Percentiles rank a stretch among this genome's conserved stretches.
These are phyloP conservation scores for Eleutherodactylus coqui DNA, from an alignment of 2,797 vertebrate species.

Conservation along the genomic window DNA sequence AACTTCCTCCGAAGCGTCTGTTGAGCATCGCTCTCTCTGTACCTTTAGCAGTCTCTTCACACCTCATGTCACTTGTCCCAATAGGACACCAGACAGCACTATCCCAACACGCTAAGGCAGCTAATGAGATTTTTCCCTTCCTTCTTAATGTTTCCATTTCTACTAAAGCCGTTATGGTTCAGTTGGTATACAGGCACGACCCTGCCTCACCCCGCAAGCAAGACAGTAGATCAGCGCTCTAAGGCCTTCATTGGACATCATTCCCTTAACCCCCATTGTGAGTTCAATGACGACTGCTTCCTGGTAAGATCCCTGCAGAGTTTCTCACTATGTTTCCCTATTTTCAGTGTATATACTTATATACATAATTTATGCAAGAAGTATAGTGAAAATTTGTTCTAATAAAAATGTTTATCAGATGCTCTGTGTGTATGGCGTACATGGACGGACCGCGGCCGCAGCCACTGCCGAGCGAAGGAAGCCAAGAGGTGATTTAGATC, in stretches of 20 bases:
- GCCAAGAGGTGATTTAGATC: background rate
- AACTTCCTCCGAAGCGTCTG: background rate
- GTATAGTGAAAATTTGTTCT: constrained; percentile 62
- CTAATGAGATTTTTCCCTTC: constrained; percentile 4
- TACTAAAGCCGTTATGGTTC: constrained; percentile 7
- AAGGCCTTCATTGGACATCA: background rate
- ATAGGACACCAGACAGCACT: background rate
- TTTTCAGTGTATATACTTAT: constrained; percentile 60
- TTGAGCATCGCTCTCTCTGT: background rate
- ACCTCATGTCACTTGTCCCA: constrained; percentile 9
- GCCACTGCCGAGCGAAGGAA: background rate
- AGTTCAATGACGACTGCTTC: constrained; percentile 20
- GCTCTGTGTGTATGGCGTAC: constrained; percentile 19
- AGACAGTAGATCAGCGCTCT: background rate
- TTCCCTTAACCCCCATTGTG: constrained; percentile 30
- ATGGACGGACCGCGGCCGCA: too few species aligned
- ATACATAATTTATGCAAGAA: constrained; percentile 63
- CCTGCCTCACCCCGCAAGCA: background rate
- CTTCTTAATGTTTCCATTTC: constrained; percentile 12
- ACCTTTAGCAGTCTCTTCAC: background rate
- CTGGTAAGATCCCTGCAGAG: constrained; percentile 14
- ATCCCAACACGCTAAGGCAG: constrained; percentile 23
- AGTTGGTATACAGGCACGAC: constrained; percentile 32
- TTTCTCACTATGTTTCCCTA: constrained; percentile 49
- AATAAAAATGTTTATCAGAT: constrained; percentile 62